Conservation (phyloP, 2,797 vertebrate species). For the Sebastolobus altivelis region DNA sequence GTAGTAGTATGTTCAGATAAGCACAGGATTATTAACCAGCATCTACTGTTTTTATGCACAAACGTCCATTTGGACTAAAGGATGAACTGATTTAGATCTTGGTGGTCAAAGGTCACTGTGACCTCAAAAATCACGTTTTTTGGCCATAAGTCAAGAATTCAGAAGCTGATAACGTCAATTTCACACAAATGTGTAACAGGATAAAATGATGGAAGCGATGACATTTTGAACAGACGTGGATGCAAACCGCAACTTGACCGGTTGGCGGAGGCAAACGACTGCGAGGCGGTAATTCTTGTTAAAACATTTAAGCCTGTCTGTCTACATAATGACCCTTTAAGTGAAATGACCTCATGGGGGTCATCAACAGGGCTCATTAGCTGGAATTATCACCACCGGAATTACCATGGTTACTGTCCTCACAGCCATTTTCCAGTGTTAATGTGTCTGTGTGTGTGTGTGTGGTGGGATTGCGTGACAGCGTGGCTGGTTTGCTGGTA, state of each 20-base stretch:
- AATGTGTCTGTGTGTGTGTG: not conserved
- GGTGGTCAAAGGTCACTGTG: too few species aligned
- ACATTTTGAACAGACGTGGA: too few species aligned
- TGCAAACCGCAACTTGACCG: too few species aligned
- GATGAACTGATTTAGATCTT: too few species aligned
- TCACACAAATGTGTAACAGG: too few species aligned
- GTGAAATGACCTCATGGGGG: conserved; percentile 53
- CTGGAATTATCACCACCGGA: conserved; percentile 25
- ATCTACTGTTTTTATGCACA: not conserved
- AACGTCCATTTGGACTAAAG: too few species aligned
- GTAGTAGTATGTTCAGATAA: not conserved
- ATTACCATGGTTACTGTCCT: conserved; percentile 39
- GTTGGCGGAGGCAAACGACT: too few species aligned
- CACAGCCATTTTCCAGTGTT: not conserved
- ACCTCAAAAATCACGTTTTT: too few species aligned
- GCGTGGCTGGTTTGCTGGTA: conserved; percentile 32
- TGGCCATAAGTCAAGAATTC: too few species aligned
- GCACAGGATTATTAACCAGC: not conserved
- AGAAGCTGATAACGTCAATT: too few species aligned
- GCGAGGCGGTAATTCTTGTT: too few species aligned
- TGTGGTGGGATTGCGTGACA: conserved; percentile 47
- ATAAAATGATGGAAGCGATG: too few species aligned
- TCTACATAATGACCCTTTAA: conserved; percentile 55
- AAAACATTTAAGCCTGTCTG: conserved; percentile 19
- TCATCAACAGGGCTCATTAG: conserved; percentile 42